These are phyloP conservation scores for Orthosia incerta DNA, from an alignment of 2,888 invertebrate species.

Conservation along the genomic window DNA sequence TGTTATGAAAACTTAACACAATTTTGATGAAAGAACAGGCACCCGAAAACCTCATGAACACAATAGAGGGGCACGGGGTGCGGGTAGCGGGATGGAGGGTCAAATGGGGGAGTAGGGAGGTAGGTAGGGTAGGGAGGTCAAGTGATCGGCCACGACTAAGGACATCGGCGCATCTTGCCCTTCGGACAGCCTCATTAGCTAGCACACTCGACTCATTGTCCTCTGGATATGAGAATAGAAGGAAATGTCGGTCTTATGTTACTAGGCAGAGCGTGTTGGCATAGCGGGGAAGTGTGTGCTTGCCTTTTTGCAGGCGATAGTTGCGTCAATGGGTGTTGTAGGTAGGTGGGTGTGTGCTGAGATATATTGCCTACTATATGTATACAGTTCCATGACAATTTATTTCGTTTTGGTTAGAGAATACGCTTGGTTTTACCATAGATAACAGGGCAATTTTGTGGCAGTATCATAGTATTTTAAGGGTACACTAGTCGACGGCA, in stretches of 20 bases:
- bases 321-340: slow-evolving; percentile 10
- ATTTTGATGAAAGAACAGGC: slow-evolving; percentile 69
- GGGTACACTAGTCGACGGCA: too few relatives aligned
- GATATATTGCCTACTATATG: background rate
- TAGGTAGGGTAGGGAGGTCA: slow-evolving; percentile 71
- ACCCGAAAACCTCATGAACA: slow-evolving; percentile 65
- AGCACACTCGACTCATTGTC: slow-evolving; percentile 76
- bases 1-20: slow-evolving; percentile 62
- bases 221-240: slow-evolving; percentile 67
- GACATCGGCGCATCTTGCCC: slow-evolving; percentile 81
- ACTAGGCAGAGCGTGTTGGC: slow-evolving; percentile 49
- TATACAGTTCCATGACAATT: background rate
- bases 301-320: slow-evolving; percentile 39
- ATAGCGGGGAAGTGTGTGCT: slow-evolving; percentile 42
- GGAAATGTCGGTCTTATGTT: slow-evolving; percentile 53
- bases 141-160: slow-evolving; percentile 82
- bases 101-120: slow-evolving; percentile 31
- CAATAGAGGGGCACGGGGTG: slow-evolving; percentile 65
- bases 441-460: background rate
- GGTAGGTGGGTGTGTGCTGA: background rate
- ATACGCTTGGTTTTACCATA: background rate
- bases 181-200: slow-evolving; percentile 78
- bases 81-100: slow-evolving; percentile 36
- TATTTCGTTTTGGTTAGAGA: background rate
- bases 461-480: too few relatives aligned